Conservation (phyloP, 2,888 invertebrate species). For the Brenthis hecate region DNA sequence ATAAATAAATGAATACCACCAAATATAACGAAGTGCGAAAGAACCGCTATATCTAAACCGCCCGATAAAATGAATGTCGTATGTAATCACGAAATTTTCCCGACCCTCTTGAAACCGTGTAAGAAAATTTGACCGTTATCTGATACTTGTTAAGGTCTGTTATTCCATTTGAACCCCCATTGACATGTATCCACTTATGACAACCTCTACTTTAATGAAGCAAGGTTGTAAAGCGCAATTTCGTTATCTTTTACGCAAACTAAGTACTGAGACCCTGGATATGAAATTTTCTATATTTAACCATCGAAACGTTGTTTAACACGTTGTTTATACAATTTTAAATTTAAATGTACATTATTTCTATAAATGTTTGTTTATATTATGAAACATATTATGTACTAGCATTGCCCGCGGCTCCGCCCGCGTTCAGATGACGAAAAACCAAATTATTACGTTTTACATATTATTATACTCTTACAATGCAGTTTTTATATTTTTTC, state of each 20-base stretch:
- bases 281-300: slow-evolving; percentile 18
- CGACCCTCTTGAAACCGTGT: neutral
- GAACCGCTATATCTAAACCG: slow-evolving; percentile 14
- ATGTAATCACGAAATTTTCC: slow-evolving; percentile 17
- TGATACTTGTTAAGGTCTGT: slow-evolving; percentile 5
- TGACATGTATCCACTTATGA: slow-evolving; percentile 14
- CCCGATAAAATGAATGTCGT: slow-evolving; percentile 18
- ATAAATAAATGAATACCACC: slow-evolving; percentile 17
- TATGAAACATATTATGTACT: too few species aligned
- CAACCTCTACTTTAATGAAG: slow-evolving; percentile 22
- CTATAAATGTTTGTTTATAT: too few species aligned
- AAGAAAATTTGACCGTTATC: slow-evolving; percentile 15
- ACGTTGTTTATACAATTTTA: neutral
- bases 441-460: too few species aligned
- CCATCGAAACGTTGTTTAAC: neutral
- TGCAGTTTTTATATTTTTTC: too few species aligned
- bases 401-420: too few species aligned
- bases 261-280: slow-evolving; percentile 12
- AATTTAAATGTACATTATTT: too few species aligned
- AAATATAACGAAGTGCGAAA: slow-evolving; percentile 13
- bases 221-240: slow-evolving; percentile 22
- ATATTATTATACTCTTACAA: too few species aligned
- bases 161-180: slow-evolving; percentile 16
- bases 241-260: slow-evolving; percentile 26
- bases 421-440: too few species aligned